These are phyloP conservation scores for Sebastes taczanowskii DNA, from an alignment of 2,797 vertebrate species.

Conservation along the genomic window DNA sequence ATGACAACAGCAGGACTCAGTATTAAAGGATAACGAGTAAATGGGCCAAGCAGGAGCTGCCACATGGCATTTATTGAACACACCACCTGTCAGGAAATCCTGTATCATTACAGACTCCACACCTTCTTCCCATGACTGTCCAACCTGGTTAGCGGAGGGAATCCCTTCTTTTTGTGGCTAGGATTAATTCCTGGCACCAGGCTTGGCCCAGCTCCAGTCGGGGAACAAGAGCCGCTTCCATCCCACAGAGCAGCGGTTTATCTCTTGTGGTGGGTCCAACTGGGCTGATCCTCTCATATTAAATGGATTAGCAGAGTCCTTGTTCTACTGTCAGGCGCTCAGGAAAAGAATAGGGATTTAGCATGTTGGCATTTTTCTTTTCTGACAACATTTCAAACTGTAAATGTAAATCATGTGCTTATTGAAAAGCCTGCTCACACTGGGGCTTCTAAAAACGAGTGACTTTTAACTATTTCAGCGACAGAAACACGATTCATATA, in stretches of 20 bases:
- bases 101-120: conserved; percentile 27
- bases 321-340: conserved; percentile 60
- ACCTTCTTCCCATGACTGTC: conserved; percentile 32
- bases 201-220: conserved; percentile 49
- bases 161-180: conserved; percentile 55
- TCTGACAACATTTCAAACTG: not conserved
- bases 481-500: conserved; percentile 34
- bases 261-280: conserved; percentile 66
- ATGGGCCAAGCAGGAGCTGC: conserved; percentile 25
- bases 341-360: conserved; percentile 46
- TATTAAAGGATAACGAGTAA: conserved; percentile 45
- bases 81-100: conserved; percentile 71
- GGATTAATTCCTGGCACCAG: conserved; percentile 57
- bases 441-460: not conserved
- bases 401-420: conserved; percentile 16
- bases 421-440: not conserved
- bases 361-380: conserved; percentile 8
- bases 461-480: conserved; percentile 5
- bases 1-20: conserved; percentile 49
- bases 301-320: conserved; percentile 73
- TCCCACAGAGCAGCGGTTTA: conserved; percentile 67
- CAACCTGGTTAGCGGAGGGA: conserved; percentile 55
- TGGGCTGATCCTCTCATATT: conserved; percentile 73
- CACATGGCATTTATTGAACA: conserved; percentile 45
- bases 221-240: conserved; percentile 63